These are phyloP conservation scores for Chrysolina americana DNA, from an alignment of 2,888 invertebrate species.

Conservation along the genomic window DNA sequence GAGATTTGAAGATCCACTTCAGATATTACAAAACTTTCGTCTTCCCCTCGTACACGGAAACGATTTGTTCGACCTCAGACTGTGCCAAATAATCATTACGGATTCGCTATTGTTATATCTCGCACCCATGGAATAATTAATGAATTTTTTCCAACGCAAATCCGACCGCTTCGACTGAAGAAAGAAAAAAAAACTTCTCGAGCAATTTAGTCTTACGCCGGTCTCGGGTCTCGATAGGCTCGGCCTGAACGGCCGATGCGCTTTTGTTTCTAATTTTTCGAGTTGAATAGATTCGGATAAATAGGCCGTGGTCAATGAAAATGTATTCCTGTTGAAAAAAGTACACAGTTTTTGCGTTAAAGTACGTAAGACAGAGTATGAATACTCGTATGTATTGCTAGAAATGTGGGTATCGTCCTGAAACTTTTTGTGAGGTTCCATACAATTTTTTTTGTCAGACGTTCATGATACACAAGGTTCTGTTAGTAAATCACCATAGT, in stretches of 20 bases:
- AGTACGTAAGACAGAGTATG: too few relatives aligned
- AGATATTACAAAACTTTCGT: constrained; percentile 2
- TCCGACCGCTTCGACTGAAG: constrained; percentile 40
- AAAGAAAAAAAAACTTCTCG: constrained; percentile 34
- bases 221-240: constrained; percentile 37
- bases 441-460: too few relatives aligned
- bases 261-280: constrained; percentile 25
- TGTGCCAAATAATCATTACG: constrained; percentile 40
- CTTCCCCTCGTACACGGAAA: constrained; percentile 28
- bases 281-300: neutral
- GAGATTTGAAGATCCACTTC: neutral
- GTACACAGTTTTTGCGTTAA: neutral
- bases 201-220: constrained; percentile 30
- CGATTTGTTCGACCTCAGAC: constrained; percentile 30
- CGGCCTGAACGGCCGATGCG: constrained; percentile 32
- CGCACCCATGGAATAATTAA: constrained; percentile 49
- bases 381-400: too few relatives aligned
- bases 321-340: too few relatives aligned
- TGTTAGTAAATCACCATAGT: too few relatives aligned
- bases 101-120: constrained; percentile 49
- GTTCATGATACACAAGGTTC: too few relatives aligned
- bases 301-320: neutral
- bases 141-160: constrained; percentile 40
- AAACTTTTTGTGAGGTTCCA: too few relatives aligned
- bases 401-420: too few relatives aligned